Percentiles rank a stretch among this genome's conserved stretches.
Conservation (phyloP, 2,113 vertebrate genomes). For the Ceratotherium simum region DNA sequence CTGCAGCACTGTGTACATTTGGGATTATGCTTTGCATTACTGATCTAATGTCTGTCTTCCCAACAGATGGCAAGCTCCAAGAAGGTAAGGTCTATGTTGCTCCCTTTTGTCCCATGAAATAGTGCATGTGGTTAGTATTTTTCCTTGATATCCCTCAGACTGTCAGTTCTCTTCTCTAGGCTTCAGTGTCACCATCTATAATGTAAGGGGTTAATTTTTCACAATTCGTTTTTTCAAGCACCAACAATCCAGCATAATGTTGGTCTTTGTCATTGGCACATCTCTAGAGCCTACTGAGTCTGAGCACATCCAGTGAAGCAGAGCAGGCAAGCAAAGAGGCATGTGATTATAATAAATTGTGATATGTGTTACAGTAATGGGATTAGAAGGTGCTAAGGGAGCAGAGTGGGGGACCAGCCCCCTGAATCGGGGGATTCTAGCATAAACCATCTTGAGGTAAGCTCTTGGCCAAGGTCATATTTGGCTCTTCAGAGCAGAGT, state of each 20-base stretch:
- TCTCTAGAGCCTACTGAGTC: background rate
- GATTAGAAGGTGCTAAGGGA: background rate
- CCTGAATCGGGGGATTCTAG: background rate
- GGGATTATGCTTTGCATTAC: background rate
- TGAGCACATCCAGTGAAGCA: background rate
- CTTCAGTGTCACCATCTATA: background rate
- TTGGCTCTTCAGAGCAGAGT: background rate
- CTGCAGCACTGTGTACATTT: background rate
- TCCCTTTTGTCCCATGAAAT: rapidly evolving
- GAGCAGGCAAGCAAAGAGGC: background rate
- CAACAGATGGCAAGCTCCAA: background rate
- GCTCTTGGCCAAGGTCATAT: background rate
- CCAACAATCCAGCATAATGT: background rate
- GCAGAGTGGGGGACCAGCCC: background rate
- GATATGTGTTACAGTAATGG: background rate
- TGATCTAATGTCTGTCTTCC: background rate
- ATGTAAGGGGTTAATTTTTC: background rate
- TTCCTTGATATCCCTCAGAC: background rate
- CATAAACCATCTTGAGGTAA: background rate
- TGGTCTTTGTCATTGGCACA: background rate
- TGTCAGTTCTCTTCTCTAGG: background rate
- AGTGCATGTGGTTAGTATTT: rapidly evolving
- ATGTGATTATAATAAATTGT: background rate
- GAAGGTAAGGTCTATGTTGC: background rate
- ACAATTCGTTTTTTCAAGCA: background rate